phyloP scores from a whole-genome alignment of 2,888 invertebrate species.

The Ophraella communa region DNA sequence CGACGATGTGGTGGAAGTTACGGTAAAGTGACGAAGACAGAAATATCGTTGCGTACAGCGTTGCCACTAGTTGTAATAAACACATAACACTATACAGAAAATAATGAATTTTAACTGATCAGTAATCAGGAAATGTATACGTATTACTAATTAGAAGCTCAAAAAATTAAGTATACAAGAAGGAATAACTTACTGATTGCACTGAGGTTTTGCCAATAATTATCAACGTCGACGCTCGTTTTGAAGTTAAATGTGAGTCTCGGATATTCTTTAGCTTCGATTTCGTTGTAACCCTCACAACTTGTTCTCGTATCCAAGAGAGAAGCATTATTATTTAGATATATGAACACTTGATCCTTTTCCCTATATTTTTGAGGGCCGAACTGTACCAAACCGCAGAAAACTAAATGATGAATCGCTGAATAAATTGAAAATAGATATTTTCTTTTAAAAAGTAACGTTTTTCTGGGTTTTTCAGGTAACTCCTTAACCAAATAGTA shows the following conservation, averaged over 20 bases:
- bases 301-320: constrained; percentile 72
- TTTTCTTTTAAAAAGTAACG: constrained; percentile 64
- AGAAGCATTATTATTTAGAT: constrained; percentile 68
- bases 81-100: too few species aligned
- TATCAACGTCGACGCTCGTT: constrained; percentile 63
- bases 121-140: too few species aligned
- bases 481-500: constrained; percentile 70
- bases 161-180: too few species aligned
- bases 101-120: too few species aligned
- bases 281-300: constrained; percentile 66
- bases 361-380: constrained; percentile 70
- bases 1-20: too few species aligned
- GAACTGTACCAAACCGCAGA: constrained; percentile 73
- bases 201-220: constrained; percentile 75
- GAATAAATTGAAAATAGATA: constrained; percentile 67
- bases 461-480: constrained; percentile 63
- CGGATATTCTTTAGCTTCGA: constrained; percentile 67
- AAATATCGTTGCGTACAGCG: too few species aligned
- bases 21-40: too few species aligned
- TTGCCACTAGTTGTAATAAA: too few species aligned
- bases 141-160: too few species aligned
- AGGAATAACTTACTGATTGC: constrained; percentile 63
- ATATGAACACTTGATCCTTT: constrained; percentile 75
- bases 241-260: constrained; percentile 65
- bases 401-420: constrained; percentile 66